Evolutionary conservation across 2,113 vertebrate species (phyloP), one percentile per base, ranked within the genome.

Genomic region (Pelecanus crispus): DNA sequence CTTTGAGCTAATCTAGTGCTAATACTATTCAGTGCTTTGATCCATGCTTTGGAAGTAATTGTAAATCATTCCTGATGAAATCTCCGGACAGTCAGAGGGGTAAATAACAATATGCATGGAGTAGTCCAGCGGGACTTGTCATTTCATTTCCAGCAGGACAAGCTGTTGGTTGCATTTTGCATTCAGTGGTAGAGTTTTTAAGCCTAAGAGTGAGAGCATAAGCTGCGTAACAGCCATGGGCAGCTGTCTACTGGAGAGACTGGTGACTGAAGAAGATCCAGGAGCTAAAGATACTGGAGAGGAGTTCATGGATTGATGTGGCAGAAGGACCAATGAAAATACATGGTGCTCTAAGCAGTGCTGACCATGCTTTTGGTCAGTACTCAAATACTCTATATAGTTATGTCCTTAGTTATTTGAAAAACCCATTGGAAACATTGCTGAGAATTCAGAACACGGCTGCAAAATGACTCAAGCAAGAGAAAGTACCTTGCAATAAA

Each of bases 331-430:
- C 26, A 10, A 9, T 26, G 55, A 68, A 34, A 53, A 55, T 11
- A 19, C 20, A 3, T 5, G 32, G 36, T 15, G 13, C 56, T 52
- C 71, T 17, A 7, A 19, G 50, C 29, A 10, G 65, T 22, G 32
- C 58, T 66, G 42, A 25, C 20, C 4, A 0, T 67, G 45, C 59
- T 59, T 74, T 53, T 13, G 38, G 25, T 72, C 34, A 58, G 28
- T 8, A 16, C 62, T 40, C 9, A 7, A 22, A 36, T 36, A 19
- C 9, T 52, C 5, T 0, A 0, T 58, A 3, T 26, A 42, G 47
- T 58, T 73, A 42, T 0, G 1, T 17, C 36, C 21, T 13, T 28
- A 38, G 10, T 59, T 72, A 26, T 58, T 78, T 81, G 55, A 45
- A 84, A 91, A 74, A 12, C 9, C 24, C 10, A 7, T 21, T 81